Base-by-base conservation (phyloP, 2,888 invertebrate genomes). In the Stegana nigrithorax region DNA sequence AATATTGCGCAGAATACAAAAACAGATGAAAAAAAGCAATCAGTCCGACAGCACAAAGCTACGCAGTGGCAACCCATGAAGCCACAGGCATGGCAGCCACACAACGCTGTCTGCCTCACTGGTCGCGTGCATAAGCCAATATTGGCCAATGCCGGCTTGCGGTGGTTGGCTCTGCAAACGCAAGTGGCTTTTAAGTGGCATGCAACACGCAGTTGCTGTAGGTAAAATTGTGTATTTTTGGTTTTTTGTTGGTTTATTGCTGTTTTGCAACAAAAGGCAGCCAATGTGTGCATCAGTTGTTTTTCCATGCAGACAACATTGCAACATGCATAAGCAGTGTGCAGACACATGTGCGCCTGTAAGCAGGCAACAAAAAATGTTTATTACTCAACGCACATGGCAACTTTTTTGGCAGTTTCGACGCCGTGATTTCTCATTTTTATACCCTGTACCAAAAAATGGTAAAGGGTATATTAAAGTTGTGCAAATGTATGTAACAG, bases 161-260 rank as follows among this genome's bases (percentile, higher is more conserved):
- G n/a, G n/a, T n/a, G n/a, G n/a, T n/a, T n/a, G n/a, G n/a, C n/a
- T n/a, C n/a, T n/a, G n/a, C n/a, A n/a, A n/a, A n/a, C n/a, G n/a
- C n/a, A n/a, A n/a, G n/a, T n/a, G n/a, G n/a, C n/a, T n/a, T n/a
- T n/a, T n/a, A n/a, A n/a, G 53, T 32, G 32, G 36, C 19, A 55
- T 55, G 53, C 53, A 55, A 55, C 53, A 32, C 53, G 53, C 53
- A 17, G 14, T 51, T 29, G 50, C 19, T 51, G n/a, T 17, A 17
- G n/a, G 51, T 7, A n/a, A 26, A 2, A 27, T 14, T 14, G 29
- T 27, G 14, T 51, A 8, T 27, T 4, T 8, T 4, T 17, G 27
- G 14, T 14, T 17, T 17, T 51, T 5, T 25, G 51, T n/a, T n/a
- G n/a, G n/a, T n/a, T n/a, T n/a, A n/a, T n/a, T n/a, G n/a, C 21